phyloP scores from a whole-genome alignment of 2,113 vertebrate genomes.

The Strigops habroptila region DNA sequence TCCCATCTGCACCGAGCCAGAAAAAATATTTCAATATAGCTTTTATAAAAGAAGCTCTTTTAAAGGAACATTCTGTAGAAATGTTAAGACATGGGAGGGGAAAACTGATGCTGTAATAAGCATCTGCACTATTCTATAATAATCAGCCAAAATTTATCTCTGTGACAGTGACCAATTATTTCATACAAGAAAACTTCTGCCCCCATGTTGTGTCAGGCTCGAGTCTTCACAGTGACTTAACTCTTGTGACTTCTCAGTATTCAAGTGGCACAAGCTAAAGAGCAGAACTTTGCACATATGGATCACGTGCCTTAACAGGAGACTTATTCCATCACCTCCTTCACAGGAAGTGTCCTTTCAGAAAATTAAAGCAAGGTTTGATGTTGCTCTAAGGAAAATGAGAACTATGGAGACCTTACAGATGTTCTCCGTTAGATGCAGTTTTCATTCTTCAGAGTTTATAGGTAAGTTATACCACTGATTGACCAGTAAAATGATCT shows the following conservation, averaged over 20 bases:
- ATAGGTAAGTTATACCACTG: conserved; percentile 20
- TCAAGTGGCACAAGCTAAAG: neutral
- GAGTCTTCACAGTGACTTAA: neutral
- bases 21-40: conserved; percentile 7
- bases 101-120: neutral
- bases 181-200: neutral
- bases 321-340: neutral
- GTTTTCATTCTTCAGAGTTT: conserved; percentile 40
- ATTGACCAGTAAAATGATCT: neutral
- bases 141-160: neutral
- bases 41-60: conserved; percentile 36
- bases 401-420: conserved; percentile 49
- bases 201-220: neutral
- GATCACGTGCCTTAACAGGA: neutral
- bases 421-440: conserved; percentile 36
- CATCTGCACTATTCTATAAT: neutral
- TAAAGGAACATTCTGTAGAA: neutral
- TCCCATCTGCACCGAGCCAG: conserved; percentile 12
- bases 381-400: conserved; percentile 45
- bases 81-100: neutral
- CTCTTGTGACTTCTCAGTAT: neutral
- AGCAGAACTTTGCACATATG: neutral
- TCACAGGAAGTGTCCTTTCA: conserved; percentile 60
- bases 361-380: conserved; percentile 55
- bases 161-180: neutral